These are phyloP conservation scores for Rhynchomys soricoides DNA, from an alignment of 2,113 vertebrate species.

Conservation along the genomic window DNA sequence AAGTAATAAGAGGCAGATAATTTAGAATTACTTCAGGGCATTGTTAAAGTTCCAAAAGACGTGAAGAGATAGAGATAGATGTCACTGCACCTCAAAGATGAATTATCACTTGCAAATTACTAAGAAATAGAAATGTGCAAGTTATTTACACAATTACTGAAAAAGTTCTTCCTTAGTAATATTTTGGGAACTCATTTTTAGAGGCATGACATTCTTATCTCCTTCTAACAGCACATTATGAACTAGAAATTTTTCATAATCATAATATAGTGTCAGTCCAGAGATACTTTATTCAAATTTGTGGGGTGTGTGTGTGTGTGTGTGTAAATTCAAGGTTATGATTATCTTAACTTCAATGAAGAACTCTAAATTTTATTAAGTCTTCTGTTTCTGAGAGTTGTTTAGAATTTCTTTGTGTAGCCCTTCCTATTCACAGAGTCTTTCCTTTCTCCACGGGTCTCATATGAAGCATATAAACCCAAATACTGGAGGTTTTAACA, in stretches of 20 bases:
- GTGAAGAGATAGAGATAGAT: slow-evolving; percentile 25
- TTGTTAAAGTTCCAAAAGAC: slow-evolving; percentile 66
- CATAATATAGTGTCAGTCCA: not conserved
- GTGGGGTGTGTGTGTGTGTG: not conserved
- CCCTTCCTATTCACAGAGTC: not conserved
- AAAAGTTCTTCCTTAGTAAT: not conserved
- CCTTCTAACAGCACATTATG: not conserved
- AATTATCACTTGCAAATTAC: slow-evolving; percentile 62
- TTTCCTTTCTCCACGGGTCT: not conserved
- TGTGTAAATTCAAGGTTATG: not conserved
- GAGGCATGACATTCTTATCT: not conserved
- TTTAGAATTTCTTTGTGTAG: slow-evolving; percentile 5
- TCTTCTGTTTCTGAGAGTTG: not conserved
- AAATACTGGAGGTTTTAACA: not conserved
- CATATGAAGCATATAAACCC: not conserved
- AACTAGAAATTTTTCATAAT: slow-evolving; percentile 45
- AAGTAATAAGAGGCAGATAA: slow-evolving; percentile 68
- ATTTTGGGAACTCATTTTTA: slow-evolving; percentile 12
- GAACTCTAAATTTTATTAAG: not conserved
- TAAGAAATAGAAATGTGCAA: slow-evolving; percentile 15
- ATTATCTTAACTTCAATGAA: not conserved
- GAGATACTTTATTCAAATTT: not conserved
- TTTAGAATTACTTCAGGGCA: slow-evolving; percentile 70
- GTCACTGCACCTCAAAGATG: slow-evolving; percentile 43
- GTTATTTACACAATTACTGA: slow-evolving; percentile 47